Percentiles rank a stretch among this genome's conserved stretches.
phyloP scores from a whole-genome alignment of 2,888 invertebrate species.

The Phortica okadai region DNA sequence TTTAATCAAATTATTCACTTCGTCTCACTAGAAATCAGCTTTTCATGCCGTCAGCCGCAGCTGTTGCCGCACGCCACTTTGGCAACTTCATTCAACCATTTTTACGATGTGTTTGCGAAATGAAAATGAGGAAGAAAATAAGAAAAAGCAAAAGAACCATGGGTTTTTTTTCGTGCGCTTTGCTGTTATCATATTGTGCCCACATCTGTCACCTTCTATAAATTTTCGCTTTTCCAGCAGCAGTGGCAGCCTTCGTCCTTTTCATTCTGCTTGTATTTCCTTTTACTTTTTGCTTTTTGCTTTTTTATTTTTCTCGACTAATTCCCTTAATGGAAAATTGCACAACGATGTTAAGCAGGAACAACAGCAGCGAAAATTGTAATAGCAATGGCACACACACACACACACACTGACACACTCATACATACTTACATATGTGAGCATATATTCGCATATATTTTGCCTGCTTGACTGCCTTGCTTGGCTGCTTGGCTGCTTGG shows the following conservation, averaged over 20 bases:
- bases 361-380: slow-evolving; percentile 36
- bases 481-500: neutral
- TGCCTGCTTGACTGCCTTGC: slow-evolving; percentile 19
- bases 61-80: slow-evolving; percentile 52
- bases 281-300: slow-evolving; percentile 48
- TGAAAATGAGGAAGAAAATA: slow-evolving; percentile 37
- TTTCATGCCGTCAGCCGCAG: slow-evolving; percentile 71
- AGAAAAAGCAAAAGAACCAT: slow-evolving; percentile 1
- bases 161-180: neutral
- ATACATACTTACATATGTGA: slow-evolving; percentile 40
- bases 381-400: slow-evolving; percentile 38
- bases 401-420: slow-evolving; percentile 28
- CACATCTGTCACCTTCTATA: slow-evolving; percentile 70
- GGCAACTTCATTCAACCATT: slow-evolving; percentile 3
- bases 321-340: slow-evolving; percentile 71
- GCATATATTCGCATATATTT: slow-evolving; percentile 25
- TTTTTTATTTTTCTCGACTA: slow-evolving; percentile 51
- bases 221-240: slow-evolving; percentile 49
- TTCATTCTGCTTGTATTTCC: slow-evolving; percentile 25
- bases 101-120: slow-evolving; percentile 5
- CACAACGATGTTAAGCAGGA: slow-evolving; percentile 55
- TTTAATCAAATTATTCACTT: slow-evolving; percentile 30
- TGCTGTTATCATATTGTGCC: slow-evolving; percentile 67
- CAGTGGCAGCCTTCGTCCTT: slow-evolving; percentile 37
- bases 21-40: slow-evolving; percentile 57